Evolutionary conservation across 1,140 invertebrate species (phyloP).

Genomic region (Drosophila sucinea): DNA sequence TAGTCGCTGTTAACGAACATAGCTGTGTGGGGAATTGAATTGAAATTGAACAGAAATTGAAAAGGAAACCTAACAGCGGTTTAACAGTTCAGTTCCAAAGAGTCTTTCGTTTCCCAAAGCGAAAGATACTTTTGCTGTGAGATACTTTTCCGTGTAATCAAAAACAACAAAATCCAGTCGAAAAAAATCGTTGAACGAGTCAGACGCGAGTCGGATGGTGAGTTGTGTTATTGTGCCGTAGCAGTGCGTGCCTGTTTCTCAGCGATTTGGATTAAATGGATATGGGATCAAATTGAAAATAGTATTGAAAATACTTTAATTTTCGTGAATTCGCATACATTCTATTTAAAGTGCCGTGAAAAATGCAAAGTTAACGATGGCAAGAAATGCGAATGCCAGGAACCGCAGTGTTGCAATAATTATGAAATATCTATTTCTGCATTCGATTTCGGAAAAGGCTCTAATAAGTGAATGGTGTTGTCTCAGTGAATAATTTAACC

Average conservation of each 20-base stretch:
- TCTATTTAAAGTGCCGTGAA: background rate
- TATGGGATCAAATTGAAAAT: conserved; percentile 3
- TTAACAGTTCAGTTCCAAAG: background rate
- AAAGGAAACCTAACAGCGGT: background rate
- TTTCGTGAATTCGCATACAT: background rate
- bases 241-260: conserved; percentile 4
- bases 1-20: too few species aligned
- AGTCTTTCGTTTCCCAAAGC: background rate
- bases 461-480: conserved; percentile 6
- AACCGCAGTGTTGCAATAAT: background rate
- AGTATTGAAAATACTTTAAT: conserved; percentile 3
- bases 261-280: conserved; percentile 1
- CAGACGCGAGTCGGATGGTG: conserved; percentile 57
- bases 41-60: conserved; percentile 5
- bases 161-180: conserved; percentile 29
- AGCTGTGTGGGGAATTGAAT: background rate
- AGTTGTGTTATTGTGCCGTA: conserved; percentile 33
- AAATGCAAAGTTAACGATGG: conserved; percentile 7
- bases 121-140: conserved; percentile 8
- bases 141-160: conserved; percentile 3
- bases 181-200: conserved; percentile 54
- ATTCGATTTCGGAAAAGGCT: background rate
- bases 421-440: background rate
- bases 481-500: conserved; percentile 9
- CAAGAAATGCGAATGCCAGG: background rate